Evolutionary conservation across 2,888 invertebrate genomes (phyloP).

Genomic region (Margaritifera margaritifera): DNA sequence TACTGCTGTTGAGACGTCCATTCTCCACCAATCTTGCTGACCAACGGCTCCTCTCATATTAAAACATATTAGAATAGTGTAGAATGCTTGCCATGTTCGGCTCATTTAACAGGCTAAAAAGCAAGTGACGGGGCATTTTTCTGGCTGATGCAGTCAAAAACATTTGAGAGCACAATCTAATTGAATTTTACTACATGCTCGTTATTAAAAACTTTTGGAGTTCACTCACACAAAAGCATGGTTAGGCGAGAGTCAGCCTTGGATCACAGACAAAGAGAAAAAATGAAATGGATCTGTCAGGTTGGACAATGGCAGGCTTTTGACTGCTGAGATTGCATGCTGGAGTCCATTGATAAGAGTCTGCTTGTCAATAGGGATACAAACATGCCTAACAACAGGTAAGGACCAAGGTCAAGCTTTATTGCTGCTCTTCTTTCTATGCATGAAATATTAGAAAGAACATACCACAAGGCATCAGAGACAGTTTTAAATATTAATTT

Average conservation of each 20-base stretch:
- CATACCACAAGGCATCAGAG: no score
- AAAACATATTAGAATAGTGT: no score
- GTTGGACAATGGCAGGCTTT: conserved; percentile 22
- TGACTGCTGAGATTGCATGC: conserved; percentile 26
- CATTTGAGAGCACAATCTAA: conserved; percentile 29
- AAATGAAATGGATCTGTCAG: conserved; percentile 42
- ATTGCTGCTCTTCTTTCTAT: no score
- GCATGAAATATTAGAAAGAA: no score
- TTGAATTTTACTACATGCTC: conserved; percentile 24
- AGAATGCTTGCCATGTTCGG: conserved; percentile 5
- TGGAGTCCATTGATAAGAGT: conserved; percentile 27
- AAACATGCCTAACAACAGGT: conserved; percentile 28
- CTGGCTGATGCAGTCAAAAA: conserved; percentile 31
- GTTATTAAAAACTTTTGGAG: conserved; percentile 20
- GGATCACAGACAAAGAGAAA: conserved; percentile 35
- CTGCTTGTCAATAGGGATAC: conserved; percentile 34
- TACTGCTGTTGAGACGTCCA: no score
- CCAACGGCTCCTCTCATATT: no score
- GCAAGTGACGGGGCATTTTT: conserved; percentile 23
- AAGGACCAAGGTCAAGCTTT: conserved; percentile 30
- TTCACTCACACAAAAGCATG: no score
- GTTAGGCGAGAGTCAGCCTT: conserved; percentile 1
- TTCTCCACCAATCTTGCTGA: no score
- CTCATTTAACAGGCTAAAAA: conserved; percentile 40
- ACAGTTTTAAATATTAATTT: no score